Evolutionary conservation across 2,888 invertebrate genomes (phyloP).

Genomic region (Phrixothrix hirtus): DNA sequence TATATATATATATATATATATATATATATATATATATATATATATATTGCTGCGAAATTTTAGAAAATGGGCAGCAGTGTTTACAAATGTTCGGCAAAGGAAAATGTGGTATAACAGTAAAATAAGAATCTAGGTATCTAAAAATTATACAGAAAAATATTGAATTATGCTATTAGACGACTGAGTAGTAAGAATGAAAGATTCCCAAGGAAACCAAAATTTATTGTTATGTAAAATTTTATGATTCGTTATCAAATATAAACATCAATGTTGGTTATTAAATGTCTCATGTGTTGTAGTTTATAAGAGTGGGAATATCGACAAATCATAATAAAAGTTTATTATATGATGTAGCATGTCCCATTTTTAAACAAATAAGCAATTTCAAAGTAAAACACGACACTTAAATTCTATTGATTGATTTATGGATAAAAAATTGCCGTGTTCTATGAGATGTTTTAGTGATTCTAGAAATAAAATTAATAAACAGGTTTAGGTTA

Average conservation of each 20-base stretch:
- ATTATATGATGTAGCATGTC: constrained; percentile 11
- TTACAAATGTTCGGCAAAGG: no score
- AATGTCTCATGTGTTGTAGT: neutral
- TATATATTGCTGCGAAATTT: no score
- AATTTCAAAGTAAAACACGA: constrained; percentile 23
- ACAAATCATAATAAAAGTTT: neutral
- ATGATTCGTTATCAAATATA: neutral
- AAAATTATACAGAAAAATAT: no score
- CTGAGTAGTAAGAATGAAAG: no score
- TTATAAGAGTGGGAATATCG: neutral
- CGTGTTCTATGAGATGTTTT: constrained; percentile 32
- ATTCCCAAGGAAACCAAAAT: no score
- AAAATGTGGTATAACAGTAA: no score
- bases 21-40: no score
- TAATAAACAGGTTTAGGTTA: constrained; percentile 33
- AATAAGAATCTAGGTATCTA: no score
- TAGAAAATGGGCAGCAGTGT: no score
- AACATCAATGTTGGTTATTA: neutral
- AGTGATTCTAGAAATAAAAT: constrained; percentile 32
- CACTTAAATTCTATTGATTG: constrained; percentile 26
- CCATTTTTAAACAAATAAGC: constrained; percentile 19
- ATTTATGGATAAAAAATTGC: constrained; percentile 29
- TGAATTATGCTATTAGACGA: no score
- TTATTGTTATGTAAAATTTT: neutral
- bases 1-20: no score